Evolutionary conservation across 2,113 vertebrate genomes (phyloP).

Genomic region (Coturnix japonica): DNA sequence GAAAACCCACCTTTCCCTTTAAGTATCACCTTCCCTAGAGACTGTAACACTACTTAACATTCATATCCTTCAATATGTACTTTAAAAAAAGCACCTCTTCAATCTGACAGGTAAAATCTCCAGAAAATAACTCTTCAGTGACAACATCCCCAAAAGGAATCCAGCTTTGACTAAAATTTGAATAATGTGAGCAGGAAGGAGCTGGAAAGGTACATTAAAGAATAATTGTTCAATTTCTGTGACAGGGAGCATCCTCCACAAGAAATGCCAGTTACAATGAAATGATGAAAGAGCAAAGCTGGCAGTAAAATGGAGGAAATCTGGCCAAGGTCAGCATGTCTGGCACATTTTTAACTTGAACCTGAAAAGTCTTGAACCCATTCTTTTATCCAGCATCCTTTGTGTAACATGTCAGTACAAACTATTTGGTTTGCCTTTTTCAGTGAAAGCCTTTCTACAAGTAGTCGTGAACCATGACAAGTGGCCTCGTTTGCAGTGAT

Average conservation of each 20-base stretch:
- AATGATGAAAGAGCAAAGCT: not conserved
- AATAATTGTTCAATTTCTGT: constrained; percentile 36
- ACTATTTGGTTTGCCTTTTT: not conserved
- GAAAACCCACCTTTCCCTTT: not conserved
- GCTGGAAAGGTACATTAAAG: constrained; percentile 39
- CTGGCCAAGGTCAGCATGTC: not conserved
- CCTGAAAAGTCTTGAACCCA: not conserved
- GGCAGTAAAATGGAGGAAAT: not conserved
- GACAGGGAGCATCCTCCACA: constrained; percentile 25
- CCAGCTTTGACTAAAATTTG: constrained; percentile 43
- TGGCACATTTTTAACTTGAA: not conserved
- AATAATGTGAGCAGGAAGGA: constrained; percentile 48
- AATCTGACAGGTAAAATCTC: constrained; percentile 44
- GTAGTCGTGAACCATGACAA: not conserved
- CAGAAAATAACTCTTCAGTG: constrained; percentile 31
- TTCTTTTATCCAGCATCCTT: not conserved
- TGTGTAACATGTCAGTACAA: not conserved
- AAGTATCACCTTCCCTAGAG: not conserved
- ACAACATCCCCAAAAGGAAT: constrained; percentile 41
- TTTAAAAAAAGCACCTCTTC: constrained; percentile 19
- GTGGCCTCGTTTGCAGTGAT: not conserved
- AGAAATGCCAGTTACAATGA: constrained; percentile 20
- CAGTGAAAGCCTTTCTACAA: not conserved
- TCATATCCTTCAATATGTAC: not conserved
- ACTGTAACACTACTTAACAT: constrained; percentile 20